Conservation (phyloP, 1,140 invertebrate genomes). For the Triops longicaudatus region DNA sequence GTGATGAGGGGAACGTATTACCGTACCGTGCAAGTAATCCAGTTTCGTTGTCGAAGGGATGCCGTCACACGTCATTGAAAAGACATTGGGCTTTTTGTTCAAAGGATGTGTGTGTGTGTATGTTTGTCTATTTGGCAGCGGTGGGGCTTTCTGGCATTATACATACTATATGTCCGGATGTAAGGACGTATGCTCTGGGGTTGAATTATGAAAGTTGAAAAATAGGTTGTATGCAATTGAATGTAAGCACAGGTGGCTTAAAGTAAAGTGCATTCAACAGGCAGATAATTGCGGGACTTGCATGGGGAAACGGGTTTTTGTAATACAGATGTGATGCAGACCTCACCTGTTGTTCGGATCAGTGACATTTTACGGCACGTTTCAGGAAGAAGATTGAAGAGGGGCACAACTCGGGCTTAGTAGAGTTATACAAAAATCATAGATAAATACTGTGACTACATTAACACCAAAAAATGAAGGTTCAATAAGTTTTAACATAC, state of each 20-base stretch:
- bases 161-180: background rate
- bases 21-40: background rate
- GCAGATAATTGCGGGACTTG: background rate
- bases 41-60: background rate
- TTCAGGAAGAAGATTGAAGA: no score
- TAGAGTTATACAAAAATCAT: no score
- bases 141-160: background rate
- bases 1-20: no score
- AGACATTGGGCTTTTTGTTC: background rate
- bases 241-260: slow-evolving; percentile 11
- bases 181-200: background rate
- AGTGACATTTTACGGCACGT: background rate
- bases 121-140: background rate
- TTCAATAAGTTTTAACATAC: no score
- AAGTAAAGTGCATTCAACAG: background rate
- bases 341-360: background rate
- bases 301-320: background rate
- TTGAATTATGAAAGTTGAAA: slow-evolving; percentile 12
- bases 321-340: background rate
- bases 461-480: no score
- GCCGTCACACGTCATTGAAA: background rate
- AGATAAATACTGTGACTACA: no score
- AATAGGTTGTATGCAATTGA: background rate
- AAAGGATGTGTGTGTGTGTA: background rate
- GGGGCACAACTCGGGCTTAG: no score